Evolutionary conservation across 2,888 invertebrate genomes (phyloP).

Genomic region (Bhutanitis thaidina): DNA sequence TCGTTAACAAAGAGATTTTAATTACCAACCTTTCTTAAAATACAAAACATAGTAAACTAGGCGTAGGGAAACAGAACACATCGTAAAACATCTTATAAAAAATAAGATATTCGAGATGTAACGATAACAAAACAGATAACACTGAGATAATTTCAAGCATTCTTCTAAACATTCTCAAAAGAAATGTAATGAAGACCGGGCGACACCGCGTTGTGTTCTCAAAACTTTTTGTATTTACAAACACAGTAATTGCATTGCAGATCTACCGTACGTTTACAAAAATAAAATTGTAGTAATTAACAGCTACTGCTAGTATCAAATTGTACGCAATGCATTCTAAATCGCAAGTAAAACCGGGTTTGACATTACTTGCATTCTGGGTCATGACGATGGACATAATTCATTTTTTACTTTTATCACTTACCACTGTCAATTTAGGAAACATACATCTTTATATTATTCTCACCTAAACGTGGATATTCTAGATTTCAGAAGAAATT

Average conservation of each 20-base stretch:
- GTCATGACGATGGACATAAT: conserved; percentile 62
- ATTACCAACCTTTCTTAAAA: conserved; percentile 62
- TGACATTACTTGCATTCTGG: conserved; percentile 69
- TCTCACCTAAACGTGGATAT: conserved; percentile 69
- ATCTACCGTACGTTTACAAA: not conserved
- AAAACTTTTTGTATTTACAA: conserved; percentile 30
- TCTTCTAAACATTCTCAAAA: conserved; percentile 29
- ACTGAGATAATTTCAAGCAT: conserved; percentile 57
- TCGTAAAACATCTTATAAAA: conserved; percentile 35
- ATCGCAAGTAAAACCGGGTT: conserved; percentile 67
- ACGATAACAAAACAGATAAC: conserved; percentile 66
- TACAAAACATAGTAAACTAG: conserved; percentile 57
- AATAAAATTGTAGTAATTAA: conserved; percentile 11
- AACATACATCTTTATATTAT: conserved; percentile 29
- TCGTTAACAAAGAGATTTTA: conserved; percentile 24
- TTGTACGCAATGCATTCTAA: conserved; percentile 47
- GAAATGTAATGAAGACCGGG: conserved; percentile 31
- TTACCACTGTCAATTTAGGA: conserved; percentile 16
- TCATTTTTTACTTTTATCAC: conserved; percentile 22
- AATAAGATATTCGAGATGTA: conserved; percentile 53
- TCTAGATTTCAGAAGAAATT: conserved; percentile 63
- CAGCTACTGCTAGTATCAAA: conserved; percentile 30
- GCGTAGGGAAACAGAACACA: conserved; percentile 34
- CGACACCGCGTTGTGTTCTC: conserved; percentile 23
- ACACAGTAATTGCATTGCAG: not conserved